Evolutionary conservation across 2,888 invertebrate genomes (phyloP).

Genomic region (Cybosia mesomella): DNA sequence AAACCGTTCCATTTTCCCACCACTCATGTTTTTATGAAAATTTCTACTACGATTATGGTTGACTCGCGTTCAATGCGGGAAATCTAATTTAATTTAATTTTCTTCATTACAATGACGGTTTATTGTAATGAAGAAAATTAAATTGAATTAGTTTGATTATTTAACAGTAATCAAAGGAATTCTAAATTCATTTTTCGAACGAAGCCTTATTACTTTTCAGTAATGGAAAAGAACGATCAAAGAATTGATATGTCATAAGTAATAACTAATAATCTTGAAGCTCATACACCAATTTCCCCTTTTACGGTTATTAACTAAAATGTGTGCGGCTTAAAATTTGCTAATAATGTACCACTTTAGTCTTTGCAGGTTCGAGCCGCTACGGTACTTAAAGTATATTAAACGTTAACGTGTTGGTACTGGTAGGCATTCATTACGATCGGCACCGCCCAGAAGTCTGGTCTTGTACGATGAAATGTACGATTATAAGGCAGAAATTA

Average conservation of each 20-base stretch:
- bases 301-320: constrained; percentile 70
- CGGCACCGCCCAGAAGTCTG: constrained; percentile 68
- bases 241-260: constrained; percentile 62
- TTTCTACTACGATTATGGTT: too few species aligned
- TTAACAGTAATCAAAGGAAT: background rate
- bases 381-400: constrained; percentile 73
- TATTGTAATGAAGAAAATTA: too few species aligned
- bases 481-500: constrained; percentile 73
- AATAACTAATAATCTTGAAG: constrained; percentile 62
- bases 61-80: too few species aligned
- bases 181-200: background rate
- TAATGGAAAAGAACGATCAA: constrained; percentile 29
- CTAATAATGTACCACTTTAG: constrained; percentile 66
- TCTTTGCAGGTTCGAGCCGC: constrained; percentile 64
- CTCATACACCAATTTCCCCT: constrained; percentile 66
- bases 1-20: too few species aligned
- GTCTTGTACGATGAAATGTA: constrained; percentile 68
- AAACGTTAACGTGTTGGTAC: constrained; percentile 74
- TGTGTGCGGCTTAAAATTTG: constrained; percentile 68
- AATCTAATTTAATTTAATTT: too few species aligned
- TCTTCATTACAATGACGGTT: too few species aligned
- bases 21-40: too few species aligned
- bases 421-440: constrained; percentile 72
- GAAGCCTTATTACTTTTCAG: background rate
- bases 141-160: too few species aligned